These are phyloP conservation scores for Trichopoda pennipes DNA, from an alignment of 2,888 invertebrate genomes.

Conservation along the genomic window DNA sequence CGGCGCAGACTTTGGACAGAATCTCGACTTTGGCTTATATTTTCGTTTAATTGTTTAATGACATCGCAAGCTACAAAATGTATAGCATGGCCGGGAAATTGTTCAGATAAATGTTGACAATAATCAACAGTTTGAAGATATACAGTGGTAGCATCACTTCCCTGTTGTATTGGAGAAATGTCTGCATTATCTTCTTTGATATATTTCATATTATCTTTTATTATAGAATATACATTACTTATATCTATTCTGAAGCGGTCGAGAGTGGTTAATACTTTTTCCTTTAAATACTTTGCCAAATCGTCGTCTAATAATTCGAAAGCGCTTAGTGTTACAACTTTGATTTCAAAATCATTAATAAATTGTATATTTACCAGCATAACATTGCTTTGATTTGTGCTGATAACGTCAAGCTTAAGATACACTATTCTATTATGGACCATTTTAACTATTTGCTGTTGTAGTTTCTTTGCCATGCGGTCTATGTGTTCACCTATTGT, in stretches of 20 bases:
- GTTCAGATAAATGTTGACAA: conserved; percentile 37
- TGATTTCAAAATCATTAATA: conserved; percentile 42
- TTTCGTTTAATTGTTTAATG: conserved; percentile 45
- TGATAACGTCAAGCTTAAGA: conserved; percentile 40
- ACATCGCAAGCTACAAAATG: conserved; percentile 49
- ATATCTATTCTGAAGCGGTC: conserved; percentile 59
- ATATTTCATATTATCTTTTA: conserved; percentile 64
- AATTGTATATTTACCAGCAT: conserved; percentile 60
- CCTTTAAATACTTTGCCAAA: conserved; percentile 54
- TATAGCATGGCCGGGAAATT: conserved; percentile 44
- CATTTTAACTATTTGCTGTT: conserved; percentile 16
- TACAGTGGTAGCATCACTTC: not conserved
- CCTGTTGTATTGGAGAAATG: not conserved
- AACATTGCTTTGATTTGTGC: conserved; percentile 4
- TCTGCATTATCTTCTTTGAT: conserved; percentile 18
- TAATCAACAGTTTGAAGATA: conserved; percentile 4
- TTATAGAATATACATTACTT: conserved; percentile 59
- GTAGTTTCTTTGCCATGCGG: conserved; percentile 18
- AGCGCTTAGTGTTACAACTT: conserved; percentile 49
- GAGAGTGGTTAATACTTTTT: conserved; percentile 56
- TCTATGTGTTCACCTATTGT: conserved; percentile 35
- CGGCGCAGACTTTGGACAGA: conserved; percentile 10
- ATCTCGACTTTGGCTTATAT: conserved; percentile 46
- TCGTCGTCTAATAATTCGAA: conserved; percentile 52
- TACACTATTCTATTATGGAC: conserved; percentile 34